Base-by-base conservation (phyloP, 1,140 invertebrate species). In the Heliothis subflexa region DNA sequence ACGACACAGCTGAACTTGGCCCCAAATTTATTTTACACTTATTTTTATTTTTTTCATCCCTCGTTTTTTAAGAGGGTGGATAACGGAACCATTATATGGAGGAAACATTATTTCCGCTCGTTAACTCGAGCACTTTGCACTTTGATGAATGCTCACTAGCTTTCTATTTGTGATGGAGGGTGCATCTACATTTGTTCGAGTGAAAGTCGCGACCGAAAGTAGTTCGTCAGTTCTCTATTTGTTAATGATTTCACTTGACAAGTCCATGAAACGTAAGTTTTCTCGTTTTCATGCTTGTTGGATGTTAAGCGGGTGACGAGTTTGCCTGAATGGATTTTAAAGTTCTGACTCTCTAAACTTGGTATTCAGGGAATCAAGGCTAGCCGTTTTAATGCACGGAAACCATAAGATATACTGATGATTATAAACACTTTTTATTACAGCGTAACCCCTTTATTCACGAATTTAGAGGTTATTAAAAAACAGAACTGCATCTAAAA, bases 21-120 rank as follows among this genome's bases (percentile, higher is more conserved):
- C 78, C 55, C 76, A 85, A 82, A 81, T 88, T 85, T 87, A 86
- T 68, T 90, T 88, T 88, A 90, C 88, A 86, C 86, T 81, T 79
- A 68, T 81, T 86, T 82, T 86, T 84, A 78, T 78, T 79, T 40
- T 33, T 40, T 73, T 79, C 80, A 82, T 85, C 81, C 80, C 84
- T 71, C 70, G 73, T 71, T 68, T 78, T 78, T 64, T 68, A 52
- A 59, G 55, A 78, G 79, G 79, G 81, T 66, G 71, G 57, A 73
- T 64, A 76, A 78, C 84, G 86, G 86, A 88, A 90, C 88, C 88
- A 91, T 93, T 93, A 93, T 85, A 73, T 82, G 81, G 85, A 91
- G 90, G 91, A 91, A 92, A 86, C 88, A 88, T 90, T 87, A 87
- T 84, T 90, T 93, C 91, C 91, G 91, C 86, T 88, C 90, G 89